Conservation (phyloP, 2,888 invertebrate genomes). For the Cancer borealis region DNA sequence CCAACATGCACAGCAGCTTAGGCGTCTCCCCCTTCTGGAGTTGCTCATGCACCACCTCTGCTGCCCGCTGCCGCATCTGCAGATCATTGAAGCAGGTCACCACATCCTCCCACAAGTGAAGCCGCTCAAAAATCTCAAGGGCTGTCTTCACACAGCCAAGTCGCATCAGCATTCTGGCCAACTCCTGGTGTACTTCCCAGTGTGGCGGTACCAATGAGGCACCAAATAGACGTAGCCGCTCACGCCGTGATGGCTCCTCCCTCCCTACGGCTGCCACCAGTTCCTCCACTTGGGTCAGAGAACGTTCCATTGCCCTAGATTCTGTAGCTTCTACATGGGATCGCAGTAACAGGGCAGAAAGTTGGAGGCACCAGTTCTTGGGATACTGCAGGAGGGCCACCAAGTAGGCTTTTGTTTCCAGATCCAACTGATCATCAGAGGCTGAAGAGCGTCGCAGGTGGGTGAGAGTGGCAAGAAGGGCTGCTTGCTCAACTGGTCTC, state of each 20-base stretch:
- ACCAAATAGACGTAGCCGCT: conserved; percentile 85
- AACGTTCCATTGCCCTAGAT: conserved; percentile 90
- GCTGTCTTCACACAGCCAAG: conserved; percentile 92
- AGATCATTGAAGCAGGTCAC: conserved; percentile 93
- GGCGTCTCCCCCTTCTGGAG: conserved; percentile 87
- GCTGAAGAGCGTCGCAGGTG: conserved; percentile 70
- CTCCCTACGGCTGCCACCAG: conserved; percentile 84
- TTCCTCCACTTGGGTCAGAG: conserved; percentile 86
- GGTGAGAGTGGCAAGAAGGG: conserved; percentile 66
- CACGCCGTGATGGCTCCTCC: conserved; percentile 80
- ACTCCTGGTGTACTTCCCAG: conserved; percentile 87
- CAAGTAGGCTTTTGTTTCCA: conserved; percentile 75
- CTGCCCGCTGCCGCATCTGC: conserved; percentile 88
- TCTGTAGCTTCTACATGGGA: conserved; percentile 72
- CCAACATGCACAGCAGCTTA: conserved; percentile 93
- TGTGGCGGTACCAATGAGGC: conserved; percentile 86
- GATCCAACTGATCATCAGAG: conserved; percentile 69
- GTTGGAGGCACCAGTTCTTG: conserved; percentile 88
- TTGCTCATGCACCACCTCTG: conserved; percentile 73
- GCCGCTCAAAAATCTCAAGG: conserved; percentile 87
- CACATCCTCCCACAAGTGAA: conserved; percentile 95
- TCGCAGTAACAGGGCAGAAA: conserved; percentile 84
- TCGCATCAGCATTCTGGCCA: conserved; percentile 89
- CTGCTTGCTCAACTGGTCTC: conserved; percentile 74
- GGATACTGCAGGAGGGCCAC: conserved; percentile 79